These are phyloP conservation scores for Arion vulgaris DNA, from an alignment of 1,140 invertebrate species.

Conservation along the genomic window DNA sequence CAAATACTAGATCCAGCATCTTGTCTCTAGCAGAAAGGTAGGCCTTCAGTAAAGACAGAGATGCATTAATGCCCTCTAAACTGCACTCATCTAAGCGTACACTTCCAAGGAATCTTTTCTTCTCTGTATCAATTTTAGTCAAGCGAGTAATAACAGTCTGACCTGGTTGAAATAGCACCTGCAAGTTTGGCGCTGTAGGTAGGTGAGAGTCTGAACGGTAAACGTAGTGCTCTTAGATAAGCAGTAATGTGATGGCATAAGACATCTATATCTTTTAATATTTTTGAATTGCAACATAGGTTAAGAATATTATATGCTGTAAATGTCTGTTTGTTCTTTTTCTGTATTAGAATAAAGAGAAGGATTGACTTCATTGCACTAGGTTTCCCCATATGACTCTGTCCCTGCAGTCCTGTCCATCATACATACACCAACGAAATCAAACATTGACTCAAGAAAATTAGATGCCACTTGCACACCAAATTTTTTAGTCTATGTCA, in stretches of 20 bases:
- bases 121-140: constrained; percentile 22
- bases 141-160: constrained; percentile 13
- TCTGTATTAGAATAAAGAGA: too few species aligned
- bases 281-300: too few species aligned
- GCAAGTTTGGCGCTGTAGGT: constrained; percentile 24
- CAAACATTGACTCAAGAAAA: too few species aligned
- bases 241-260: neutral
- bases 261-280: too few species aligned
- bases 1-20: neutral
- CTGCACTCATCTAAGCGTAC: constrained; percentile 22
- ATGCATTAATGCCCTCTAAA: neutral
- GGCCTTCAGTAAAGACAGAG: constrained; percentile 1
- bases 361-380: too few species aligned
- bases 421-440: too few species aligned
- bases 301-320: too few species aligned
- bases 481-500: too few species aligned
- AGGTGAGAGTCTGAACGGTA: constrained; percentile 20
- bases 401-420: too few species aligned
- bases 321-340: too few species aligned
- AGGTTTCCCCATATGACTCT: too few species aligned
- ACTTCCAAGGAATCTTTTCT: constrained; percentile 33
- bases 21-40: constrained; percentile 14
- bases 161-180: constrained; percentile 24
- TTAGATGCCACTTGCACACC: too few species aligned
- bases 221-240: neutral